Conservation (phyloP, 2,888 invertebrate species). For the Pristionchus mayeri region DNA sequence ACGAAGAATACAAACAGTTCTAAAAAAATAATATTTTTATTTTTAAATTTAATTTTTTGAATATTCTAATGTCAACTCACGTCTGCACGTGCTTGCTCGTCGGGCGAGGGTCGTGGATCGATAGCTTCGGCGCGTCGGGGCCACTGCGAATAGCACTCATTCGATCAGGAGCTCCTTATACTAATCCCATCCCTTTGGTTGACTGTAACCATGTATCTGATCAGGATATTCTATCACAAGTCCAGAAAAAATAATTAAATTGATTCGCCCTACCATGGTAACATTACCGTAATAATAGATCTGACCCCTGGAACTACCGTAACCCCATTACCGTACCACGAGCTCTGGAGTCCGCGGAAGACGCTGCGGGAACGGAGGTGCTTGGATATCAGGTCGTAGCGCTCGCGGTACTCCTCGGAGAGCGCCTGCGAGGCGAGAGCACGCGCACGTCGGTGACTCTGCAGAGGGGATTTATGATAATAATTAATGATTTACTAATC, state of each 20-base stretch:
- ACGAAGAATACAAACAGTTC: too few species aligned
- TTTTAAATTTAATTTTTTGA: neutral
- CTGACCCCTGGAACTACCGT: too few species aligned
- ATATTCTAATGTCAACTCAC: conserved; percentile 22
- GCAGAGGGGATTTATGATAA: too few species aligned
- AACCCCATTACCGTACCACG: neutral
- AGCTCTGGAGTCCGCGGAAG: conserved; percentile 30
- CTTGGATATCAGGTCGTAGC: conserved; percentile 9
- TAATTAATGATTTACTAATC: too few species aligned
- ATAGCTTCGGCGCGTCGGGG: conserved; percentile 4
- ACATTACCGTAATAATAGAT: too few species aligned
- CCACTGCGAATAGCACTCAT: conserved; percentile 9
- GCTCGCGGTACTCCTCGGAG: conserved; percentile 16
- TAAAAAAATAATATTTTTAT: neutral
- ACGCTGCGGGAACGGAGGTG: conserved; percentile 3
- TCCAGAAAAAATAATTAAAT: too few species aligned
- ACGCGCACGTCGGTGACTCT: conserved; percentile 10
- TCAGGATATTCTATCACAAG: too few species aligned
- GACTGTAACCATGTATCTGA: neutral
- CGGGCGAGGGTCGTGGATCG: conserved; percentile 36
- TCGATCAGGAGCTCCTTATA: too few species aligned
- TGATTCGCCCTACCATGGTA: too few species aligned
- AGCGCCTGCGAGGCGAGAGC: neutral
- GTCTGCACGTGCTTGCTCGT: conserved; percentile 27
- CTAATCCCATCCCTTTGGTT: neutral